Conservation (phyloP, 2,888 invertebrate genomes). For the Hirtodrosophila cameraria region DNA sequence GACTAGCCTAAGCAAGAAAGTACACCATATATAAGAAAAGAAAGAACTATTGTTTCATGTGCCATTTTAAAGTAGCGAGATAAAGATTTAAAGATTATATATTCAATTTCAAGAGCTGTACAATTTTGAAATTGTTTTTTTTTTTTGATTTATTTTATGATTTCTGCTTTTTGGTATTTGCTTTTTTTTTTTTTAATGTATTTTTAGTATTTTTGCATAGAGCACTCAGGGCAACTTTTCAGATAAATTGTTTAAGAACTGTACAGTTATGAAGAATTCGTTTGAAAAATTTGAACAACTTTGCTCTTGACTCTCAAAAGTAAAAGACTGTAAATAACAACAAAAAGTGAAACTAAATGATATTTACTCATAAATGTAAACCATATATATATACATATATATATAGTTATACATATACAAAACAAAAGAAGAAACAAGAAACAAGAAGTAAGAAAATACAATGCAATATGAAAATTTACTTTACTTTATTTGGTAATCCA, state of each 20-base stretch:
- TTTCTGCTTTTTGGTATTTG: slow-evolving; percentile 29
- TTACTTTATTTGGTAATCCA: slow-evolving; percentile 55
- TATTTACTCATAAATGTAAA: slow-evolving; percentile 65
- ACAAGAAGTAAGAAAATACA: slow-evolving; percentile 17
- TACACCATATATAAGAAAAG: slow-evolving; percentile 6
- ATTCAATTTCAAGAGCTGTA: slow-evolving; percentile 28
- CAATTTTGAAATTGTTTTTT: slow-evolving; percentile 16
- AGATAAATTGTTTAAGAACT: slow-evolving; percentile 48
- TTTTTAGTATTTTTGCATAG: slow-evolving; percentile 60
- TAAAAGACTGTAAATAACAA: slow-evolving; percentile 76
- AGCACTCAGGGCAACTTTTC: slow-evolving; percentile 80
- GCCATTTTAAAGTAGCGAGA: slow-evolving; percentile 75
- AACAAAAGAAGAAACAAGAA: slow-evolving; percentile 4
- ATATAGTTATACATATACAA: slow-evolving; percentile 32
- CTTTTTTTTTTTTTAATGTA: slow-evolving; percentile 12
- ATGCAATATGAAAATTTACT: slow-evolving; percentile 50
- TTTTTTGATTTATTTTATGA: slow-evolving; percentile 6
- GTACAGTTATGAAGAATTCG: slow-evolving; percentile 42
- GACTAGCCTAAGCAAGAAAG: slow-evolving; percentile 48
- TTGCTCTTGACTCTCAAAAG: slow-evolving; percentile 80
- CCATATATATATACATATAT: slow-evolving; percentile 55
- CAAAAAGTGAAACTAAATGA: slow-evolving; percentile 70
- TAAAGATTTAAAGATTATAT: slow-evolving; percentile 15
- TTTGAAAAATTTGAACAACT: slow-evolving; percentile 64
- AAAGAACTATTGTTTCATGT: slow-evolving; percentile 77